Evolutionary conservation across 2,888 invertebrate genomes (phyloP).

Genomic region (Neoscelio sp.): DNA sequence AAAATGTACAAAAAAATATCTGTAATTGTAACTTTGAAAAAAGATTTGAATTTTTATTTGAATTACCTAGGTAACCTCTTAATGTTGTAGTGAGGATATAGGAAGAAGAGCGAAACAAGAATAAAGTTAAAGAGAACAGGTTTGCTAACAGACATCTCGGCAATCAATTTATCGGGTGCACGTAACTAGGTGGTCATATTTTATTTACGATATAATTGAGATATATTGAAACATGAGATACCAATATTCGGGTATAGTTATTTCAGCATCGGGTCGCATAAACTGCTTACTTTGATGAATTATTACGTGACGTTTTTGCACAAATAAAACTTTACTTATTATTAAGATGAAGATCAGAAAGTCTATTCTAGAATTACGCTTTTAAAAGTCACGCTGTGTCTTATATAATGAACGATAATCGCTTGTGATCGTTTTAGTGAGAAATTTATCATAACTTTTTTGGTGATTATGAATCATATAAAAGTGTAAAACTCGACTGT

Average conservation of each 20-base stretch:
- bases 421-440: constrained; percentile 30
- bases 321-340: constrained; percentile 71
- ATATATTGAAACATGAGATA: constrained; percentile 79
- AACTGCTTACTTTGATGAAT: constrained; percentile 63
- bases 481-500: constrained; percentile 4
- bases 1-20: too few relatives aligned
- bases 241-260: constrained; percentile 76
- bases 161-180: constrained; percentile 77
- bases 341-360: constrained; percentile 68
- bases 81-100: not conserved
- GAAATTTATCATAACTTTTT: constrained; percentile 32
- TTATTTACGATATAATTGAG: constrained; percentile 81
- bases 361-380: constrained; percentile 33
- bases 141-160: constrained; percentile 69
- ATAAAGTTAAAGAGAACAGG: constrained; percentile 55
- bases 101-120: constrained; percentile 29
- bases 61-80: too few relatives aligned
- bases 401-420: constrained; percentile 23
- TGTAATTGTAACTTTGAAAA: too few relatives aligned
- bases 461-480: constrained; percentile 17
- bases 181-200: constrained; percentile 79
- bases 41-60: too few relatives aligned
- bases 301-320: constrained; percentile 70
- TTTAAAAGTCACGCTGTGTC: constrained; percentile 42
- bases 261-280: constrained; percentile 64